Conservation (phyloP, 2,797 vertebrate genomes). For the Stomatorhinus walkeri region DNA sequence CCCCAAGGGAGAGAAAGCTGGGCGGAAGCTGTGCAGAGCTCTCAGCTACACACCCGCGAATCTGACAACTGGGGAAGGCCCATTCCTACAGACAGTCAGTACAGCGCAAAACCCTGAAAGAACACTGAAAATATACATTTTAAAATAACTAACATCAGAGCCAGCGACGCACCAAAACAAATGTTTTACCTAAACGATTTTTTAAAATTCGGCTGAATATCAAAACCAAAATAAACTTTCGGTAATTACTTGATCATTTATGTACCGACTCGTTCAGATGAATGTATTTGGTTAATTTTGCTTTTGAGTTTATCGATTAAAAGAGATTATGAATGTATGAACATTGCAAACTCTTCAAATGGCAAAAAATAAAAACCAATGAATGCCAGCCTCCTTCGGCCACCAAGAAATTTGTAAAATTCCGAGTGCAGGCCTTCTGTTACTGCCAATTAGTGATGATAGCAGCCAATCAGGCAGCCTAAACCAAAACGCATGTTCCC, state of each 20-base stretch:
- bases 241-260: background rate
- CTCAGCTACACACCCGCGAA: background rate
- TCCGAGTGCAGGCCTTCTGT: background rate
- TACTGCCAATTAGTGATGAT: background rate
- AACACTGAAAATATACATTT: background rate
- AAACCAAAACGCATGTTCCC: background rate
- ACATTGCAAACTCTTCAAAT: background rate
- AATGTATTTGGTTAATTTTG: background rate
- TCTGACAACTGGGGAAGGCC: background rate
- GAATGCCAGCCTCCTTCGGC: background rate
- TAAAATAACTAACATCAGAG: background rate
- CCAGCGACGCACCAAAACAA: background rate
- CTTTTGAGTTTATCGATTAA: background rate
- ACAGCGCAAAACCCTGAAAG: slow-evolving; percentile 1
- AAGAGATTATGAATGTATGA: background rate
- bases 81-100: background rate
- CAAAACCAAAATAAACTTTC: background rate
- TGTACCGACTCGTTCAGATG: background rate
- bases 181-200: background rate
- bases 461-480: background rate
- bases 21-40: background rate
- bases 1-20: background rate
- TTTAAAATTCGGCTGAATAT: background rate
- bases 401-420: background rate
- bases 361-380: background rate